These are phyloP conservation scores for Galaxias olidus DNA, from an alignment of 2,797 vertebrate species.

Conservation along the genomic window DNA sequence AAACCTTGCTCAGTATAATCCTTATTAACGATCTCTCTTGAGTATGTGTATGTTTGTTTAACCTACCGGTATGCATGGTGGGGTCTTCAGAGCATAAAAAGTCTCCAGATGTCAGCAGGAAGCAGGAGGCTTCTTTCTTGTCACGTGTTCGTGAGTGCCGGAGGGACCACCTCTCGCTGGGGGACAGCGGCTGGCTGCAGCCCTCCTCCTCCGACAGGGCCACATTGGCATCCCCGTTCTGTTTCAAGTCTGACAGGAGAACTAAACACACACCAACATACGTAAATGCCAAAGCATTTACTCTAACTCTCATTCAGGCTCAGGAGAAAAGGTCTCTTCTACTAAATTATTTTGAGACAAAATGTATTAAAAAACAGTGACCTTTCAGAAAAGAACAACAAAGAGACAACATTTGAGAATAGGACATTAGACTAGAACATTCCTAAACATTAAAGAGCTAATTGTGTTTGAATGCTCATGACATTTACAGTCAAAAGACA, in stretches of 20 bases:
- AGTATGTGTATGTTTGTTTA: background rate
- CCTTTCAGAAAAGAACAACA: too few species aligned
- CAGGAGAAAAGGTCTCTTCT: slow-evolving; percentile 43
- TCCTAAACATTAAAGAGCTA: too few species aligned
- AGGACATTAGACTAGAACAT: too few species aligned
- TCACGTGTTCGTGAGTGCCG: slow-evolving; percentile 81
- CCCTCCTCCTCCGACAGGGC: slow-evolving; percentile 89
- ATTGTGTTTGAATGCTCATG: background rate
- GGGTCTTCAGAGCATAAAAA: slow-evolving; percentile 81
- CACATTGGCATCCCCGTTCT: slow-evolving; percentile 91
- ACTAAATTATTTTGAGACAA: too few species aligned
- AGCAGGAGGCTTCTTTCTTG: slow-evolving; percentile 89
- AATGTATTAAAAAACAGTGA: too few species aligned
- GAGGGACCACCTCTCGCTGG: slow-evolving; percentile 81
- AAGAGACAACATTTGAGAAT: too few species aligned
- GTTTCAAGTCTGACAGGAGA: slow-evolving; percentile 86
- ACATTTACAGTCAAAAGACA: too few species aligned
- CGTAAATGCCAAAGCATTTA: slow-evolving; percentile 69
- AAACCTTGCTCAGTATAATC: too few species aligned
- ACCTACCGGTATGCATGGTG: slow-evolving; percentile 80
- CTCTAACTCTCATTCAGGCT: slow-evolving; percentile 24
- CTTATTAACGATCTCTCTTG: too few species aligned
- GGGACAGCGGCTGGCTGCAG: slow-evolving; percentile 79
- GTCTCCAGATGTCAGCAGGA: slow-evolving; percentile 85
- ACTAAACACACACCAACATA: slow-evolving; percentile 39